A percentile compares a stretch with the other conserved stretches of the same genome.
phyloP scores from a whole-genome alignment of 2,113 vertebrate genomes.

The Hiodon tergisus region DNA sequence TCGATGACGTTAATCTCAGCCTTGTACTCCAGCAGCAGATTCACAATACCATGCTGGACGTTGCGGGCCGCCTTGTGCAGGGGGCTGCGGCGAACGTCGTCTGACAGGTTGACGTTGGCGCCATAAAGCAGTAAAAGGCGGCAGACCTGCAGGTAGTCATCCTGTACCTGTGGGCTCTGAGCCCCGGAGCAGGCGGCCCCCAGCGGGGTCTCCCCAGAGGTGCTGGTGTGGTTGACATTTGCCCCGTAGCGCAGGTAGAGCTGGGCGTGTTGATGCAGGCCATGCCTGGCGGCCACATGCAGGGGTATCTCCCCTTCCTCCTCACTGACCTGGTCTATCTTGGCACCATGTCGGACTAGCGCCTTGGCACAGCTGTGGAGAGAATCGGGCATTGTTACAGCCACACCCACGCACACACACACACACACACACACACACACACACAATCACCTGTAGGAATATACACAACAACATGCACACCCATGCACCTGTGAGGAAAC shows the following conservation, averaged over 20 bases:
- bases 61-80: constrained; percentile 63
- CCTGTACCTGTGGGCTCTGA: not conserved
- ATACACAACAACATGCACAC: too few species aligned
- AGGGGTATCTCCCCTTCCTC: constrained; percentile 47
- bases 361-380: constrained; percentile 59
- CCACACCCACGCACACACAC: too few species aligned
- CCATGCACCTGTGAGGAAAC: too few species aligned
- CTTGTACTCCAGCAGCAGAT: constrained; percentile 49
- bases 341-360: constrained; percentile 57
- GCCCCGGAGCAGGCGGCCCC: constrained; percentile 45
- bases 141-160: constrained; percentile 47
- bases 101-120: constrained; percentile 37
- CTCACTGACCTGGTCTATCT: constrained; percentile 42
- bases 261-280: constrained; percentile 50
- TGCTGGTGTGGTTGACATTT: constrained; percentile 32
- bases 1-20: constrained; percentile 60
- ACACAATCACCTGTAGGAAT: too few species aligned
- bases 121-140: constrained; percentile 46
- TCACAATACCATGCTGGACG: constrained; percentile 39
- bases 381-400: not conserved
- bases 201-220: constrained; percentile 52
- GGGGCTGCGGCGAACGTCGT: constrained; percentile 56
- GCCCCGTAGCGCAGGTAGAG: constrained; percentile 60
- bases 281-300: constrained; percentile 56
- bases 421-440: too few species aligned